Conservation (phyloP, 2,113 vertebrate species). For the Syngnathoides biaculeatus region DNA sequence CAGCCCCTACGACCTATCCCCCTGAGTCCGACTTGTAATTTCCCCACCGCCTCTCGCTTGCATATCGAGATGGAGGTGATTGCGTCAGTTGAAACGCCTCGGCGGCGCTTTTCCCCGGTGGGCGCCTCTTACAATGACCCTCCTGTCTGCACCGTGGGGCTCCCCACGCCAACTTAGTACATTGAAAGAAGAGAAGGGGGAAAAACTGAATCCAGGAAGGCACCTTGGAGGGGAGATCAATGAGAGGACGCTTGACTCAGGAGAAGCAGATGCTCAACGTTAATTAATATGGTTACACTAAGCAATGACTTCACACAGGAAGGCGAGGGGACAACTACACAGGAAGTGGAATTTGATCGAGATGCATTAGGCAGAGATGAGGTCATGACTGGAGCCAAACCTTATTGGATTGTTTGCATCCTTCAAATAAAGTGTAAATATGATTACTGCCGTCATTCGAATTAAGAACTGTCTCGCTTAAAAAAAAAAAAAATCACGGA, state of each 20-base stretch:
- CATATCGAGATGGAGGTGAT: slow-evolving; percentile 51
- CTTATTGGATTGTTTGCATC: slow-evolving; percentile 22
- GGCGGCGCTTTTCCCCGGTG: slow-evolving; percentile 28
- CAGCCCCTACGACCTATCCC: slow-evolving; percentile 50
- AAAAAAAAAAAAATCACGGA: neutral
- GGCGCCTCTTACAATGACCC: slow-evolving; percentile 38
- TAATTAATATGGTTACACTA: slow-evolving; percentile 70
- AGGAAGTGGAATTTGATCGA: slow-evolving; percentile 66
- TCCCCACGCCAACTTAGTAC: slow-evolving; percentile 45
- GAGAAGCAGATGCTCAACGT: slow-evolving; percentile 77
- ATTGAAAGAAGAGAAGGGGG: slow-evolving; percentile 31
- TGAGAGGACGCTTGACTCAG: slow-evolving; percentile 63
- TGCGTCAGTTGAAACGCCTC: slow-evolving; percentile 46
- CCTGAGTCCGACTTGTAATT: slow-evolving; percentile 15
- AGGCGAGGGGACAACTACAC: slow-evolving; percentile 64
- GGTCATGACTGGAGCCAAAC: slow-evolving; percentile 47
- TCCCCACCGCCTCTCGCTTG: slow-evolving; percentile 33
- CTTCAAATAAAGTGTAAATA: slow-evolving; percentile 24
- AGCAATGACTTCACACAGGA: slow-evolving; percentile 69
- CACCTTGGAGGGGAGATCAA: slow-evolving; percentile 53
- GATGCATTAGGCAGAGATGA: slow-evolving; percentile 58
- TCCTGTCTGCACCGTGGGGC: slow-evolving; percentile 41
- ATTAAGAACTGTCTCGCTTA: neutral
- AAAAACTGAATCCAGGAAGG: slow-evolving; percentile 36
- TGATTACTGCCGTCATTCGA: neutral